Evolutionary conservation across 2,888 invertebrate genomes (phyloP), one percentile per base, ranked within the genome.

Genomic region (Ennomos quercinarius): DNA sequence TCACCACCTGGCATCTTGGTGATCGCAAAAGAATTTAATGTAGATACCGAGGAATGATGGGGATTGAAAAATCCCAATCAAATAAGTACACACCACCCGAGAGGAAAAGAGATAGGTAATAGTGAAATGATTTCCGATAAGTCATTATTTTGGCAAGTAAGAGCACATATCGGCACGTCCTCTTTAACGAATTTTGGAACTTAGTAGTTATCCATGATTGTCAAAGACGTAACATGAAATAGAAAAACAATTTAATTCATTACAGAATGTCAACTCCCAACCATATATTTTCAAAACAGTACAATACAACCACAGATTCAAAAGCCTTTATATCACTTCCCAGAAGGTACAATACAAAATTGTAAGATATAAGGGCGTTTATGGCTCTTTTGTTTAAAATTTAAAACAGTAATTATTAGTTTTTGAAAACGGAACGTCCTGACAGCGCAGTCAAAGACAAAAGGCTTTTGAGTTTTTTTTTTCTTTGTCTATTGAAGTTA

Each of bases 201-300:
- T n/a, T n/a, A n/a, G n/a, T n/a, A n/a, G n/a, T n/a, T n/a, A n/a
- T n/a, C n/a, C n/a, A n/a, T n/a, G n/a, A n/a, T n/a, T n/a, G n/a
- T n/a, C n/a, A n/a, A n/a, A n/a, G n/a, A n/a, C n/a, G n/a, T n/a
- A n/a, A n/a, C n/a, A n/a, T n/a, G n/a, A n/a, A n/a, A 27, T 6
- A 6, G 27, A 27, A 27, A 43, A 13, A 17, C 13, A 42, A 42
- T 11, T 42, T 17, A 9, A 17, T 42, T 17, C 10, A 17, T 10
- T 8, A 34, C 34, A 39, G 1, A 27, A 8, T 5, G 27, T 48
- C 35, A n/a, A 8, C 36, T n/a, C 5, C 36, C 36, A 53, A 58
- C 61, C 72, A 77, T 80, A 49, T 85, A 80, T 87, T 86, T 82
- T 70, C 72, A 78, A 86, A 88, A 87, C 83, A 87, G 78, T 74